A percentile compares a stretch with the other conserved stretches of the same genome.
Conservation (phyloP, 2,113 vertebrate genomes). For the Himantopus leucocephalus region DNA sequence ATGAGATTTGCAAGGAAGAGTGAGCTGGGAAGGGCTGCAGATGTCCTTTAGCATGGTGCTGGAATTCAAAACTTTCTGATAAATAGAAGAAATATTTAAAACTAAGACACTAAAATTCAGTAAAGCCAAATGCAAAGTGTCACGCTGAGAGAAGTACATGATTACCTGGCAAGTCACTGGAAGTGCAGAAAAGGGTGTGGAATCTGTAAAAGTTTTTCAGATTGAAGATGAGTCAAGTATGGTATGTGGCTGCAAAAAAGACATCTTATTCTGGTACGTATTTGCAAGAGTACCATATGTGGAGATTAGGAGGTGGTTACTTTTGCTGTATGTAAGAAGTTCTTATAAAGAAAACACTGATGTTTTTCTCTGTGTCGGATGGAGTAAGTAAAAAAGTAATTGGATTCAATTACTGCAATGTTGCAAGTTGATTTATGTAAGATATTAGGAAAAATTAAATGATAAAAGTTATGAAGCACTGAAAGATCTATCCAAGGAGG, state of each 20-base stretch:
- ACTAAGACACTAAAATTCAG: background rate
- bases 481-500: background rate
- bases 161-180: background rate
- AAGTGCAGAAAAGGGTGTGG: background rate
- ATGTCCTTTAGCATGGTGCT: background rate
- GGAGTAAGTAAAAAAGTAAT: background rate
- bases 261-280: background rate
- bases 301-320: background rate
- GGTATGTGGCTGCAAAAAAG: background rate
- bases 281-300: background rate
- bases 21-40: background rate
- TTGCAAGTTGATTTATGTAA: slow-evolving; percentile 15
- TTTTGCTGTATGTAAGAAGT: background rate
- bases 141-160: background rate
- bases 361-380: background rate
- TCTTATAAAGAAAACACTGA: background rate
- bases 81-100: background rate
- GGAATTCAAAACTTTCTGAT: background rate
- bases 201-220: background rate
- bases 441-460: background rate
- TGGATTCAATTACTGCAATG: background rate
- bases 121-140: background rate
- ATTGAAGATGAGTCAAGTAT: background rate
- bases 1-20: background rate
- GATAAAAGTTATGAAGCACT: background rate